Evolutionary conservation across 2,888 invertebrate genomes (phyloP).

Genomic region (Melanostoma scalare): DNA sequence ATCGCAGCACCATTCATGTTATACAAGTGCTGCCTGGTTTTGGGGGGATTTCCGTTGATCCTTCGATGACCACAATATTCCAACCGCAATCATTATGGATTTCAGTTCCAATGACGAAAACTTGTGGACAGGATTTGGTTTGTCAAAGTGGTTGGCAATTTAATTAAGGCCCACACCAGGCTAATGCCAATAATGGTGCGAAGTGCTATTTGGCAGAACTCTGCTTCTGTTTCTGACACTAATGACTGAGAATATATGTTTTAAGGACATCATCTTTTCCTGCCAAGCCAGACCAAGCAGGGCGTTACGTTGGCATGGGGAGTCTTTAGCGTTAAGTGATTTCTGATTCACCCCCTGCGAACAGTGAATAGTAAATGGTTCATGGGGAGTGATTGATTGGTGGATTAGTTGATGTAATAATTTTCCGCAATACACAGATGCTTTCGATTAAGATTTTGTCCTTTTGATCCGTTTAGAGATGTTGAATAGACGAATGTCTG

Average conservation of each 20-base stretch:
- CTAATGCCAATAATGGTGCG: conserved; percentile 29
- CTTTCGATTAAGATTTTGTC: conserved; percentile 60
- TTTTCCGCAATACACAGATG: conserved; percentile 51
- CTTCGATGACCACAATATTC: conserved; percentile 54
- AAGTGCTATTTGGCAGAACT: conserved; percentile 30
- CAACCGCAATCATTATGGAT: conserved; percentile 63
- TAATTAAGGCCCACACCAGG: conserved; percentile 51
- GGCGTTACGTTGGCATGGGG: too few species aligned
- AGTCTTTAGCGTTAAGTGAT: conserved; percentile 17
- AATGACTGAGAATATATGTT: conserved; percentile 51
- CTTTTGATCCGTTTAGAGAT: conserved; percentile 39
- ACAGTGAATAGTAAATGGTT: not conserved
- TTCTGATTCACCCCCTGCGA: conserved; percentile 18
- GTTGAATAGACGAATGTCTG: not conserved
- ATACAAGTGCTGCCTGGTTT: conserved; percentile 27
- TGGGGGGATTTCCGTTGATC: conserved; percentile 36
- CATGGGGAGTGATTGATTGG: conserved; percentile 52
- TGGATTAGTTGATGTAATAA: conserved; percentile 64
- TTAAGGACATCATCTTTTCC: conserved; percentile 39
- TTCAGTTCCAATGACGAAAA: conserved; percentile 55
- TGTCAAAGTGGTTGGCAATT: conserved; percentile 62
- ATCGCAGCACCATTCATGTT: conserved; percentile 1
- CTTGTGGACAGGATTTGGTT: conserved; percentile 63
- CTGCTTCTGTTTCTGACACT: conserved; percentile 48
- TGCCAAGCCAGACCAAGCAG: not conserved